Base-by-base conservation (phyloP, 2,797 vertebrate species). In the Hypotaenidia philippensis region DNA sequence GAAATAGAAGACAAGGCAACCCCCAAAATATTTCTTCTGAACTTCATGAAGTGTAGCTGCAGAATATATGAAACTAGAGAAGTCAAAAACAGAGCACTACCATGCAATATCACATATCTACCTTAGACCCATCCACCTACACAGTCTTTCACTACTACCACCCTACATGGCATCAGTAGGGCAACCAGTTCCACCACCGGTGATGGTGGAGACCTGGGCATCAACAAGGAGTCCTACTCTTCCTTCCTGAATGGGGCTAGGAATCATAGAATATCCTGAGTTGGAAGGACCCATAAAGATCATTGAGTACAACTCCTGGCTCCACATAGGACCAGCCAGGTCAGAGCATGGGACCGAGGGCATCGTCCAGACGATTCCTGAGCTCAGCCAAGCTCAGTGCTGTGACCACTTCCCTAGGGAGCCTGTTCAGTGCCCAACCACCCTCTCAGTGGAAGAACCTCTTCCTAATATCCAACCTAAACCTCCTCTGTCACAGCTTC, bases 41-140 rank as follows among this genome's bases (percentile, higher is more conserved):
- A 21, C 16, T 50, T 63, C 44, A 3, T 31, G 72, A 79, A 22
- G n/a, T 11, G 11, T 47, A 72, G 16, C 32, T 68, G 13, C 47
- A 65, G 59, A 40, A 81, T 13, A 57, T 21, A 34, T 34, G 47
- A 74, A 77, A n/a, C 8, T 45, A 56, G 26, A 40, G 36, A 86
- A 18, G 29, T 27, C 6, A 76, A 83, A 79, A 63, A 65, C 17
- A 57, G 3, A 64, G 11, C 22, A 69, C 65, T 50, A 69, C 18
- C 18, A 26, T 5, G 9, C 27, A 81, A 66, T 20, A 31, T 16
- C 50, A 44, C 23, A 20, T 0, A 0, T 10, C n/a, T 15, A 9
- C 10, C 61, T 83, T 22, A 83, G 47, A 6, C 34, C n/a, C 29
- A 10, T 3, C 11, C 9, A 34, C 14, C 29, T 31, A 45, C 29